Base-by-base conservation (phyloP, 2,113 vertebrate species). In the Gavialis gangeticus region DNA sequence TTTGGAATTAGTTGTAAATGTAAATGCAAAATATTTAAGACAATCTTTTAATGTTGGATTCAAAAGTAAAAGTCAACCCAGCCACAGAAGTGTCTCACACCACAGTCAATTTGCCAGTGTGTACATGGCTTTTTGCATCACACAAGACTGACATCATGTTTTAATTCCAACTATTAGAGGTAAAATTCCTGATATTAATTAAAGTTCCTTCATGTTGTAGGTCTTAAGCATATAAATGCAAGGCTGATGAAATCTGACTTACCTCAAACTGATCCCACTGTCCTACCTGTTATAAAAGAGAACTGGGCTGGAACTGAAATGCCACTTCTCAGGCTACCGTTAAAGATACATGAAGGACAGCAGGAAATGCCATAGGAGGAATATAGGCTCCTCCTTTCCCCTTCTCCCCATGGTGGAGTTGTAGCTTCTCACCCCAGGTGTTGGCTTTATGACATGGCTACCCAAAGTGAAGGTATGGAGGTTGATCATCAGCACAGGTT, bases 401-500 rank as follows among this genome's bases (percentile, higher is more conserved):
- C 58, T 88, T 88, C 58, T 24, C 8, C 79, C 30, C 85, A 84
- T 79, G 90, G 87, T 55, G 89, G 69, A 91, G 66, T 21, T 94
- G 79, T 73, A 55, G 12, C 16, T 94, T 87, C 92, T 90, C 85
- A 19, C 91, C 71, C 69, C 90, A 87, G 88, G 91, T 57, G 37
- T 21, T 85, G 73, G 80, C 54, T 79, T 95, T 82, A 89, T 86
- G 85, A 69, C 64, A 83, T 4, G 22, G 30, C 59, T 89, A 25
- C 67, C 88, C 92, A 88, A 63, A 30, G 63, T 69, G 78, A 82
- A 69, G 75, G 76, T 88, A 64, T 6, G 82, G 64, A 91, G 91
- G 79, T 69, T 96, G 85, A 85, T 94, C 56, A 92, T 96, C 89
- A 93, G 79, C 81, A 64, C 59, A 79, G 30, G 84, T 94, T 91